phyloP scores from a whole-genome alignment of 2,113 vertebrate genomes.

The Cephalopholis sonnerati region DNA sequence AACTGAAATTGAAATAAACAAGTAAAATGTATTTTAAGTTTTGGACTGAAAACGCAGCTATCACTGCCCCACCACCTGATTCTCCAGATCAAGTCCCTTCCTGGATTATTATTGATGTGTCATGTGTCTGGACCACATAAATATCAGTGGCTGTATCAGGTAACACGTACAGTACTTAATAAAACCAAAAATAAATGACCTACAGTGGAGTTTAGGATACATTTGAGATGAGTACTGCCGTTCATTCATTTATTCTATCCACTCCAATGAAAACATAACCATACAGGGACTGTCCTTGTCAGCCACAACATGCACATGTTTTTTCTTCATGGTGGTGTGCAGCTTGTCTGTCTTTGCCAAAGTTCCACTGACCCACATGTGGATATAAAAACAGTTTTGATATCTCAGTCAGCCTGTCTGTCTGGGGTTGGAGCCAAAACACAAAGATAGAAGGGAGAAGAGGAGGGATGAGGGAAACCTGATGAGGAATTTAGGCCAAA shows the following conservation, averaged over 20 bases:
- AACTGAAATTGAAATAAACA: background rate
- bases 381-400: slow-evolving; percentile 26
- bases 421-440: slow-evolving; percentile 6
- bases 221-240: background rate
- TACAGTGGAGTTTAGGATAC: background rate
- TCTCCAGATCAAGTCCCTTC: background rate
- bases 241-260: background rate
- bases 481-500: background rate
- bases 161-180: background rate
- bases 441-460: slow-evolving; percentile 5
- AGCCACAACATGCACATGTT: background rate
- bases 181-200: background rate
- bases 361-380: slow-evolving; percentile 55
- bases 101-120: background rate
- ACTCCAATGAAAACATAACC: no score
- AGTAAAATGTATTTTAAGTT: background rate
- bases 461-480: background rate
- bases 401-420: background rate
- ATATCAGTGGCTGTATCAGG: background rate
- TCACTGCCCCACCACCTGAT: background rate
- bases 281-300: background rate
- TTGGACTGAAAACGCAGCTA: background rate
- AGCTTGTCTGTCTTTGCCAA: slow-evolving; percentile 15
- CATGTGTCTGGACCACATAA: background rate
- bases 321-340: background rate